These are phyloP conservation scores for Esox niger DNA, from an alignment of 2,113 vertebrate species.

Conservation along the genomic window DNA sequence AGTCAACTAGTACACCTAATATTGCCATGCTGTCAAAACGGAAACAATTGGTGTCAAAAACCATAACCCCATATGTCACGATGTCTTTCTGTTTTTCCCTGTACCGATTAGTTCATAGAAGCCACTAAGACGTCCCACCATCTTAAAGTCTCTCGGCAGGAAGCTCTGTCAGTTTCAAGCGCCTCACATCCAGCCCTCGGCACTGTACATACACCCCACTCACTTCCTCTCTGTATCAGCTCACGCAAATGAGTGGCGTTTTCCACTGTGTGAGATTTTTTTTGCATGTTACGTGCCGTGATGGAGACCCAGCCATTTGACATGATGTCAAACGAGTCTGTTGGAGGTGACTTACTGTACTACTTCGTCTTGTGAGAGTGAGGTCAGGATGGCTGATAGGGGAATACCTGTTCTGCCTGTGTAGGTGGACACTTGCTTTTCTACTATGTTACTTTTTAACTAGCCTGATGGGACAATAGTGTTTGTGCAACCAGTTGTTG, in stretches of 20 bases:
- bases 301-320: background rate
- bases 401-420: background rate
- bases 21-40: too few relatives aligned
- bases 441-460: background rate
- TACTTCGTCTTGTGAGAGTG: constrained; percentile 1
- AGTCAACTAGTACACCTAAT: too few relatives aligned
- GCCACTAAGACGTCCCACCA: background rate
- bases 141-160: background rate
- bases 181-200: background rate
- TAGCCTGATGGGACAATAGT: background rate
- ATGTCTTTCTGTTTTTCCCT: background rate
- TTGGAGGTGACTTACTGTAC: background rate
- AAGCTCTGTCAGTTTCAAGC: background rate
- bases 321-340: background rate
- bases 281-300: background rate
- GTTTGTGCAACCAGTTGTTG: background rate
- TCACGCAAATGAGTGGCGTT: background rate
- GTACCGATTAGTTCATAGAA: background rate
- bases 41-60: too few relatives aligned
- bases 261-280: background rate
- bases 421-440: background rate
- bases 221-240: background rate
- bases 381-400: constrained; percentile 7
- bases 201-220: background rate
- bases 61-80: background rate